Conservation (phyloP, 2,888 invertebrate species). For the Cephus runcator region DNA sequence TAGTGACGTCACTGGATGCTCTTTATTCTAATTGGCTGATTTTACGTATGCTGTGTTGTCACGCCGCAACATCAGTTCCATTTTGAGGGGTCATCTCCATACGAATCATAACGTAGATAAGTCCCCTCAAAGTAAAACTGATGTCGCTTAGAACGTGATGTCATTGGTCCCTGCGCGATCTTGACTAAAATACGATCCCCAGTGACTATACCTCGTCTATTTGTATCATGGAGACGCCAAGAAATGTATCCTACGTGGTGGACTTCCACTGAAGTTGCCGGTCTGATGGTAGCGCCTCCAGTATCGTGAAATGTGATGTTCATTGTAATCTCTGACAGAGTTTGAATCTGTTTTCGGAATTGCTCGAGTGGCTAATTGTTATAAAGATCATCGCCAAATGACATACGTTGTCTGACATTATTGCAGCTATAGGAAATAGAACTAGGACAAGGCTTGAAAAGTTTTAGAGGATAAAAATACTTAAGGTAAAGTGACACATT, state of each 20-base stretch:
- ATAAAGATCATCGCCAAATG: not conserved
- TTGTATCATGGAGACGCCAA: not conserved
- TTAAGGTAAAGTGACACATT: slow-evolving; percentile 4
- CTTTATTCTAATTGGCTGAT: no score
- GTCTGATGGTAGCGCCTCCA: slow-evolving; percentile 38
- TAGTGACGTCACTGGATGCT: no score
- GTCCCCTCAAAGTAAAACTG: no score
- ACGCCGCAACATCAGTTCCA: no score
- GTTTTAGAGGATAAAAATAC: not conserved
- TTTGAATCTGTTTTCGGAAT: slow-evolving; percentile 35
- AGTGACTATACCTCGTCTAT: no score
- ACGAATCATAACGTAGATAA: no score
- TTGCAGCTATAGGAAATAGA: not conserved
- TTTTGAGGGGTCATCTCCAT: no score
- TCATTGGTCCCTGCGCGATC: no score
- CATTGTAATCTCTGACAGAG: slow-evolving; percentile 40
- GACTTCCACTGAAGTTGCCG: not conserved
- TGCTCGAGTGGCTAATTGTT: not conserved
- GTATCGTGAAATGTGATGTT: slow-evolving; percentile 44
- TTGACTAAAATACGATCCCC: no score
- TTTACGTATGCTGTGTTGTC: no score
- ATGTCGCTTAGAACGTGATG: no score
- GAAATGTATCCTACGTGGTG: not conserved
- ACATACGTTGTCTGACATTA: not conserved
- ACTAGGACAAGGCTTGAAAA: not conserved